Evolutionary conservation across 2,888 invertebrate species (phyloP).

Genomic region (Octonoba sinensis): DNA sequence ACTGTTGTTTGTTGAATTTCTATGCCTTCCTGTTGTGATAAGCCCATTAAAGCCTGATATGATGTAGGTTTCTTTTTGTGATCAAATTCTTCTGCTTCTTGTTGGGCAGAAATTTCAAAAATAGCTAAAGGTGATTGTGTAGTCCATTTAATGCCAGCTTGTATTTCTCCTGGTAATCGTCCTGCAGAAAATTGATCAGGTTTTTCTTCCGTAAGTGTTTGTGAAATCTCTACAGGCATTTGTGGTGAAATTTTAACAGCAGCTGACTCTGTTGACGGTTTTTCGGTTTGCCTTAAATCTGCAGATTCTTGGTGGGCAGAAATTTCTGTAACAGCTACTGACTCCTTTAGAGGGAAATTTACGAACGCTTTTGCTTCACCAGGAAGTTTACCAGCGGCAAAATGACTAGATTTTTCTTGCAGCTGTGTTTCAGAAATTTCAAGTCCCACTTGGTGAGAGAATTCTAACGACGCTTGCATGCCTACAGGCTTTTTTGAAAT

Average conservation of each 20-base stretch:
- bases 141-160: constrained; percentile 73
- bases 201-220: constrained; percentile 55
- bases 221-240: constrained; percentile 62
- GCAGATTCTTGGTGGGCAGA: constrained; percentile 43
- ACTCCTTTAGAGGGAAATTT: constrained; percentile 47
- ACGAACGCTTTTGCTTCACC: constrained; percentile 55
- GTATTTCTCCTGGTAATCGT: constrained; percentile 71
- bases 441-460: constrained; percentile 53
- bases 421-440: constrained; percentile 54
- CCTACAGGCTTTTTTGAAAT: constrained; percentile 46
- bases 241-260: constrained; percentile 45
- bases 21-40: constrained; percentile 41
- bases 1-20: constrained; percentile 59
- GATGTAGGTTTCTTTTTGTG: constrained; percentile 38
- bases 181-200: constrained; percentile 63
- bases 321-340: constrained; percentile 57
- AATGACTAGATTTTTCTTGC: constrained; percentile 57
- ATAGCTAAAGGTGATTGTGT: constrained; percentile 54
- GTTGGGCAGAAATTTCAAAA: constrained; percentile 52
- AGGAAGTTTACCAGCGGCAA: constrained; percentile 57
- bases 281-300: constrained; percentile 36
- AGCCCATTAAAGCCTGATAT: constrained; percentile 34
- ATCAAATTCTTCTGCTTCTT: constrained; percentile 45
- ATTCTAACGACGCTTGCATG: constrained; percentile 40
- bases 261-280: constrained; percentile 40